Evolutionary conservation across 2,888 invertebrate genomes (phyloP), one percentile per base, ranked within the genome.

Genomic region (Drosophila incognita): DNA sequence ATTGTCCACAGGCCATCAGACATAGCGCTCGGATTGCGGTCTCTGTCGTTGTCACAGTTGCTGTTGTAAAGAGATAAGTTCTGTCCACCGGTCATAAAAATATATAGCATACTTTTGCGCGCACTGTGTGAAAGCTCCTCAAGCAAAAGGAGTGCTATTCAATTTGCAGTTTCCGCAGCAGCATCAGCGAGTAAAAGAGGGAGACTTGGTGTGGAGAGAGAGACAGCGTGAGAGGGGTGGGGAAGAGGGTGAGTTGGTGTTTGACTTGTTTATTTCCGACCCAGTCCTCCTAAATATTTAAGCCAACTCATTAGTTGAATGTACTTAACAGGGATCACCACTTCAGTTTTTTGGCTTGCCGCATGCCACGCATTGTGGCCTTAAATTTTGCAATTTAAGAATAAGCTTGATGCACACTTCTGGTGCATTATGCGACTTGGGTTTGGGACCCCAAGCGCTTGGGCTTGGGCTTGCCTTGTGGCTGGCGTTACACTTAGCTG

Each of bases 401-500:
- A 46, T 42, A 56, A 75, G 48, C 56, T 24, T 31, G 24, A 54
- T 63, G 59, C 72, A 54, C 38, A 62, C 40, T 40, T 49, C 52
- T 27, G 58, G 53, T 60, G 79, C 65, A 79, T 72, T 63, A 69
- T 66, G 75, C 72, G 35, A 71, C 71, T 70, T 76, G 76, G 70
- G 60, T 61, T 54, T 29, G 36, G 53, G 56, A 42, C 59, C 57
- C 46, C 36, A 56, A 33, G 31, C 36, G 33, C 49, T 61, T 29
- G 33, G 52, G 24, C 60, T 62, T 62, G 24, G 24, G 24, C 24
- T 46, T 38, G 76, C 66, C 70, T 81, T 86, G 83, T 76, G 65
- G 59, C 69, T 68, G 72, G 63, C 74, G 62, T 42, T 89, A 83
- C 81, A 83, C 88, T 89, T 79, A 83, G 75, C 78, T 82, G 89